These are phyloP conservation scores for Masnerella sp. DNA, from an alignment of 2,888 invertebrate species.

Conservation along the genomic window DNA sequence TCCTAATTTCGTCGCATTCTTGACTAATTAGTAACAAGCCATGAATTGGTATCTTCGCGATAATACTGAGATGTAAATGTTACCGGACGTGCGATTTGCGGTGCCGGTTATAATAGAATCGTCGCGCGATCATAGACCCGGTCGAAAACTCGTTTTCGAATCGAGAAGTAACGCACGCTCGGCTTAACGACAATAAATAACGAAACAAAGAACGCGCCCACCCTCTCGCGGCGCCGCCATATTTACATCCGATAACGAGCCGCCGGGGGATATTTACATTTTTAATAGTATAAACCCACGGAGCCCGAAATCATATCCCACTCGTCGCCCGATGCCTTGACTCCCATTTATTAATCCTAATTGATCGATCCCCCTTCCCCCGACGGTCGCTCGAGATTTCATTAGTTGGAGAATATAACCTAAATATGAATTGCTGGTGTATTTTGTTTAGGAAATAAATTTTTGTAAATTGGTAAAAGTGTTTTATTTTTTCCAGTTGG, in stretches of 20 bases:
- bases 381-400: constrained; percentile 25
- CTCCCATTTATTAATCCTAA: constrained; percentile 76
- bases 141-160: constrained; percentile 55
- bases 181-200: constrained; percentile 72
- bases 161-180: constrained; percentile 51
- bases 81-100: constrained; percentile 29
- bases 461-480: too few relatives aligned
- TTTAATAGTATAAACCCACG: constrained; percentile 76
- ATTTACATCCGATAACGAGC: constrained; percentile 77
- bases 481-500: too few relatives aligned
- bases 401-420: too few relatives aligned
- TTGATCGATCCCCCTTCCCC: constrained; percentile 70
- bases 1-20: too few relatives aligned
- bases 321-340: constrained; percentile 63
- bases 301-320: constrained; percentile 63
- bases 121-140: constrained; percentile 56
- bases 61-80: constrained; percentile 37
- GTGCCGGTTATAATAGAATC: constrained; percentile 58
- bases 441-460: too few relatives aligned
- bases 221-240: constrained; percentile 66
- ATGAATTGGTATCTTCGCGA: too few relatives aligned
- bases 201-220: constrained; percentile 71
- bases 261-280: constrained; percentile 76
- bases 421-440: too few relatives aligned
- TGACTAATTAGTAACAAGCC: too few relatives aligned